Evolutionary conservation across 2,113 vertebrate species (phyloP), one percentile per base, ranked within the genome.

Genomic region (Halcyon senegalensis): DNA sequence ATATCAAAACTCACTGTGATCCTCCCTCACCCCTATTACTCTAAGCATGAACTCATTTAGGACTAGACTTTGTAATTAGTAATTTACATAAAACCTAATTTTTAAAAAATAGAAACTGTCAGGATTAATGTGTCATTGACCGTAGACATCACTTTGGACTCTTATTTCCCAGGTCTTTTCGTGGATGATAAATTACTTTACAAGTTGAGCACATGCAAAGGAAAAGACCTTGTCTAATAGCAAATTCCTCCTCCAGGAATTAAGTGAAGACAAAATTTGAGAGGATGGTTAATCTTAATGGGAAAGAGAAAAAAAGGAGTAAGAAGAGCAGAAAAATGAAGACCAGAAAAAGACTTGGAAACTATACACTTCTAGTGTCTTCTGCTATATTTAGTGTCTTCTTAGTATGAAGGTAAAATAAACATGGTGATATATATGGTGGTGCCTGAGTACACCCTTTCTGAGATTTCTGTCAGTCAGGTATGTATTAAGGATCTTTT

Each of bases 11-110:
- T 39, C 27, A 66, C 0, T 84, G 15, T 81, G 37, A 41, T 67
- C 11, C 3, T 67, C 14, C 20, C 2, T 10, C 13, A 33, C 0
- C 4, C 4, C 55, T 12, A 66, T 9, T 41, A 48, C 33, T 24
- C 6, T 16, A 77, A 70, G 10, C 12, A 70, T 44, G 8, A 80
- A 24, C 9, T 70, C 10, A 30, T 73, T 67, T 56, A 66, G 13
- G 21, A 6, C 13, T 79, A 56, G 37, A 46, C 3, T 78, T 81
- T 89, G 24, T 72, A 46, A 78, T 68, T 68, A 55, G 7, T 35
- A 75, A 10, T 82, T 78, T 50, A 28, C 19, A 60, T 27, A 64
- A 60, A 94, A 81, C 11, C 31, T 74, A 84, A 41, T 63, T 67
- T 51, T 7, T 10, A 48, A 82, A 64, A 55, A 44, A 9, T 27